These are phyloP conservation scores for Drosophila sproati DNA, from an alignment of 1,140 invertebrate species.

Conservation along the genomic window DNA sequence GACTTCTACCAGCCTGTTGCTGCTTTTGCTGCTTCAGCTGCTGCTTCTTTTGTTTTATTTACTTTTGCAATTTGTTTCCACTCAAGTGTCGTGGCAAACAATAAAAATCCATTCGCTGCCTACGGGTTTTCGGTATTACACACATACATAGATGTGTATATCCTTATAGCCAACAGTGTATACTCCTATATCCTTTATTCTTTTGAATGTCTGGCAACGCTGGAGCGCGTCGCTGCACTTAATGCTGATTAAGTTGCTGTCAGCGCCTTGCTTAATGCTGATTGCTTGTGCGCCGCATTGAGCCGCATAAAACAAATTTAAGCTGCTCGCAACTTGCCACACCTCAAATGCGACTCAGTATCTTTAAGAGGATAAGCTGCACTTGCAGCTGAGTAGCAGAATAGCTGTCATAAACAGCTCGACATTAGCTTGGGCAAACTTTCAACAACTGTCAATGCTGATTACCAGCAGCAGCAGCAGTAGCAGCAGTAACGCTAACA, in stretches of 20 bases:
- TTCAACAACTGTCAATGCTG: constrained; percentile 75
- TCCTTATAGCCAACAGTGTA: constrained; percentile 8
- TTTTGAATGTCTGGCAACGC: constrained; percentile 24
- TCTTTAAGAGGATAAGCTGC: constrained; percentile 1
- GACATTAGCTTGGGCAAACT: constrained; percentile 60
- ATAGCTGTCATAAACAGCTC: constrained; percentile 51
- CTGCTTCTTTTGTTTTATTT: constrained; percentile 70
- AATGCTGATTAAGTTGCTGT: constrained; percentile 65
- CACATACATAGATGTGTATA: not conserved
- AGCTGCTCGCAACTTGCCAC: constrained; percentile 8
- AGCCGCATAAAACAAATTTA: constrained; percentile 35
- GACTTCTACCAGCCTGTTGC: constrained; percentile 23
- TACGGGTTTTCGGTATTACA: constrained; percentile 22
- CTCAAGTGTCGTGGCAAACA: constrained; percentile 49
- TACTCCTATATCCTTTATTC: constrained; percentile 33
- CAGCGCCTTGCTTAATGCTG: constrained; percentile 55
- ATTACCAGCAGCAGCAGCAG: constrained; percentile 45
- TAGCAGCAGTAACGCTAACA: constrained; percentile 7
- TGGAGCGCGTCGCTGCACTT: constrained; percentile 43
- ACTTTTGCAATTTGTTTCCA: constrained; percentile 76
- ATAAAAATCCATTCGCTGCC: constrained; percentile 70
- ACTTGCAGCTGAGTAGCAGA: not conserved
- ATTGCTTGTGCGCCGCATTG: constrained; percentile 37
- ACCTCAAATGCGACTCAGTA: constrained; percentile 9
- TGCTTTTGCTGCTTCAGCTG: not conserved